Conservation (phyloP, 1,140 invertebrate genomes). For the Hestina assimilis region DNA sequence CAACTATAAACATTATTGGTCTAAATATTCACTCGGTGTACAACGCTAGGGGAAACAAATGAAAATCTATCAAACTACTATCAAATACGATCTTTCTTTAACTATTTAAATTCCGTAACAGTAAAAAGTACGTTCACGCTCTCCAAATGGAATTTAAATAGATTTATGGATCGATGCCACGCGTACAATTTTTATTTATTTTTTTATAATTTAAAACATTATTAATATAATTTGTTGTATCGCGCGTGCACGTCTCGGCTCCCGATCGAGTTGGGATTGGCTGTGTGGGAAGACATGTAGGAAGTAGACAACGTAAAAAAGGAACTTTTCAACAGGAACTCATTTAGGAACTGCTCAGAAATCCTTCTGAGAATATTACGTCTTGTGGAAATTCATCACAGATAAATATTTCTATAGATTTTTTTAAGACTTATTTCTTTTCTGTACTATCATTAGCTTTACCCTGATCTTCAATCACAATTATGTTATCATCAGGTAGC, state of each 20-base stretch:
- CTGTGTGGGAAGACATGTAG: constrained; percentile 63
- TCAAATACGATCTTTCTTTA: constrained; percentile 39
- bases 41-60: constrained; percentile 53
- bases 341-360: constrained; percentile 46
- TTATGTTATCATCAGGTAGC: constrained; percentile 51
- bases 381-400: neutral
- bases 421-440: constrained; percentile 11
- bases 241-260: constrained; percentile 52
- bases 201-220: constrained; percentile 77
- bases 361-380: too few relatives aligned
- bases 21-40: constrained; percentile 55
- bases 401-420: neutral
- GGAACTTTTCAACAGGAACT: constrained; percentile 32
- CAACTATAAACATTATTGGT: constrained; percentile 40
- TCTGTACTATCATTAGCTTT: constrained; percentile 35
- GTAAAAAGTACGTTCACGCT: constrained; percentile 60
- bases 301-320: constrained; percentile 41
- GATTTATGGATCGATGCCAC: constrained; percentile 44
- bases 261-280: constrained; percentile 36
- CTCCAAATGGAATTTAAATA: constrained; percentile 41
- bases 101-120: constrained; percentile 43
- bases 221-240: constrained; percentile 78
- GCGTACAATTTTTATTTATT: constrained; percentile 71
- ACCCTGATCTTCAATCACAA: constrained; percentile 61
- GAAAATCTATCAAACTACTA: constrained; percentile 72